Conservation (phyloP, 2,888 invertebrate species). For the Papilio demoleus region DNA sequence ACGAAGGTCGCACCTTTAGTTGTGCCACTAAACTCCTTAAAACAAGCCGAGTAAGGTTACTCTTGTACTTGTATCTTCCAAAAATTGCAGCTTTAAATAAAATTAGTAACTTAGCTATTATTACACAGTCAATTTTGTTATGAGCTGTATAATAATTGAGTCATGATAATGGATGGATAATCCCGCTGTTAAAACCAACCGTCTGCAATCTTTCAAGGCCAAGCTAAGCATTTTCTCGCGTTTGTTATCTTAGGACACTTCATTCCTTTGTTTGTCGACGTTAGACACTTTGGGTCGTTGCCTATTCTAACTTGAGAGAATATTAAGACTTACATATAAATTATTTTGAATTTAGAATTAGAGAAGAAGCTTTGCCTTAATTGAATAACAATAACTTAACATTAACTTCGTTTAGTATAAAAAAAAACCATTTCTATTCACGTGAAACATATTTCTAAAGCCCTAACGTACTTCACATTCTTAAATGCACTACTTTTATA, state of each 20-base stretch:
- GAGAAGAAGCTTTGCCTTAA: too few relatives aligned
- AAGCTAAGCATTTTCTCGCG: conserved; percentile 7
- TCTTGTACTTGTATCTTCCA: too few relatives aligned
- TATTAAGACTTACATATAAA: neutral
- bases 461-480: too few relatives aligned
- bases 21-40: neutral
- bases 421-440: too few relatives aligned
- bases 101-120: too few relatives aligned
- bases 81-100: neutral
- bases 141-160: neutral
- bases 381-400: too few relatives aligned
- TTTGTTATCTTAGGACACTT: conserved; percentile 17
- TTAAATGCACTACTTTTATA: too few relatives aligned
- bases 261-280: neutral
- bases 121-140: too few relatives aligned
- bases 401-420: too few relatives aligned
- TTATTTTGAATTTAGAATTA: too few relatives aligned
- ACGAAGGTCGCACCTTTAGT: too few relatives aligned
- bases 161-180: neutral
- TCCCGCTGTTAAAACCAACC: neutral
- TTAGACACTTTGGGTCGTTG: neutral
- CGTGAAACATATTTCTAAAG: too few relatives aligned
- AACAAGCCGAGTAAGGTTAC: neutral
- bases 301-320: neutral
- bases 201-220: conserved; percentile 7